A percentile compares a stretch with the other conserved stretches of the same genome.
phyloP scores from a whole-genome alignment of 1,140 invertebrate genomes.

The Drosophila pruinosa region DNA sequence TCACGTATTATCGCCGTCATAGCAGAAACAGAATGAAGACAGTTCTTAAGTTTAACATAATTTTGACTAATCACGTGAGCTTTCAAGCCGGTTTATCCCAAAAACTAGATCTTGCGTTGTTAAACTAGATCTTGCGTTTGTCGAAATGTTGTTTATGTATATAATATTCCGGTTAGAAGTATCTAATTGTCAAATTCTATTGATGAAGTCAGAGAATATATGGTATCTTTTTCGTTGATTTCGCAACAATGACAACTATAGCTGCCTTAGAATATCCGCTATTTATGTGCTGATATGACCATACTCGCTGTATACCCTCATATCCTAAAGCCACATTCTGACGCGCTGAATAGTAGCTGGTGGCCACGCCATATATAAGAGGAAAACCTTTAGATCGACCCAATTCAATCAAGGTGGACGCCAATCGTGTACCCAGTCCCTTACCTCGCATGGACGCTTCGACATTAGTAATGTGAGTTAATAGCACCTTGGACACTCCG shows the following conservation, averaged over 20 bases:
- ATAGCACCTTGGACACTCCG: neutral
- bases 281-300: no score
- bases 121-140: no score
- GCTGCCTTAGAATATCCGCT: no score
- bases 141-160: no score
- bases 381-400: neutral
- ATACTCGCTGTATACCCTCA: no score
- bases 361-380: neutral
- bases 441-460: neutral
- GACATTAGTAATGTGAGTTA: neutral
- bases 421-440: neutral
- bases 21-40: neutral
- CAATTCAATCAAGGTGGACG: neutral
- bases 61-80: neutral
- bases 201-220: no score
- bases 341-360: neutral
- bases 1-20: slow-evolving; percentile 17
- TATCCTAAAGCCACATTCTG: slow-evolving; percentile 19
- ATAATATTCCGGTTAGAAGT: no score
- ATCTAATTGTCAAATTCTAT: no score
- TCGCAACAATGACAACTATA: no score
- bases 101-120: no score
- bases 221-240: no score
- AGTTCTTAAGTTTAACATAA: neutral
- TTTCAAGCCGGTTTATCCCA: no score